A percentile compares a stretch with the other conserved stretches of the same genome.
phyloP scores from a whole-genome alignment of 2,888 invertebrate species.

The Drosophila paranaensis region DNA sequence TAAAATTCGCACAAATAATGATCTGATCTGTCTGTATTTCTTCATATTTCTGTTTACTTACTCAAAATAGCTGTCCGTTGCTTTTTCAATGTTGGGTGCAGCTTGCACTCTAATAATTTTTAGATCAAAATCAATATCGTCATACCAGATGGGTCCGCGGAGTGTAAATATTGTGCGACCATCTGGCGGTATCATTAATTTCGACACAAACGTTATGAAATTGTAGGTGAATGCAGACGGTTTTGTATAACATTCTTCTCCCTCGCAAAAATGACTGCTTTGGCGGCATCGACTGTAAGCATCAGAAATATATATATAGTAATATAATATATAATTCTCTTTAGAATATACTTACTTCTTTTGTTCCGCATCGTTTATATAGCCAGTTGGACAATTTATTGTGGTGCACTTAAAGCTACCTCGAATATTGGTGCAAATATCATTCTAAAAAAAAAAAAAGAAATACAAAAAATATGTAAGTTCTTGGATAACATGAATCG shows the following conservation, averaged over 20 bases:
- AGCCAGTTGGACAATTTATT: slow-evolving; percentile 94
- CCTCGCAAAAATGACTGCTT: slow-evolving; percentile 89
- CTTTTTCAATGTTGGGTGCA: slow-evolving; percentile 87
- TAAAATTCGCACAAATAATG: background rate
- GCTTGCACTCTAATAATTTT: slow-evolving; percentile 88
- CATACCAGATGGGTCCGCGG: slow-evolving; percentile 91
- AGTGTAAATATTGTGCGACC: slow-evolving; percentile 92
- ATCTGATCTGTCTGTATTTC: background rate
- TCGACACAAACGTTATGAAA: slow-evolving; percentile 96
- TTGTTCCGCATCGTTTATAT: slow-evolving; percentile 90
- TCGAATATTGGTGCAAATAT: slow-evolving; percentile 95
- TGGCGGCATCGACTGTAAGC: slow-evolving; percentile 92
- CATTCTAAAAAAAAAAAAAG: slow-evolving; percentile 82
- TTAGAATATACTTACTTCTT: slow-evolving; percentile 89
- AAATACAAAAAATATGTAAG: no score
- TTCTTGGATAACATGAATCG: no score
- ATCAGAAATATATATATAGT: background rate
- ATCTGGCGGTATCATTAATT: slow-evolving; percentile 88
- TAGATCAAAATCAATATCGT: slow-evolving; percentile 91
- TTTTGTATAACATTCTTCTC: slow-evolving; percentile 90
- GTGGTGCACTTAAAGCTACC: slow-evolving; percentile 95
- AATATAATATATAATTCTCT: no score
- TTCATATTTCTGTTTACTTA: slow-evolving; percentile 75
- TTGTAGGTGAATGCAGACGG: slow-evolving; percentile 96
- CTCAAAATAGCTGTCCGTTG: slow-evolving; percentile 87